Base-by-base conservation (phyloP, 2,888 invertebrate species). In the Lingula anatina region DNA sequence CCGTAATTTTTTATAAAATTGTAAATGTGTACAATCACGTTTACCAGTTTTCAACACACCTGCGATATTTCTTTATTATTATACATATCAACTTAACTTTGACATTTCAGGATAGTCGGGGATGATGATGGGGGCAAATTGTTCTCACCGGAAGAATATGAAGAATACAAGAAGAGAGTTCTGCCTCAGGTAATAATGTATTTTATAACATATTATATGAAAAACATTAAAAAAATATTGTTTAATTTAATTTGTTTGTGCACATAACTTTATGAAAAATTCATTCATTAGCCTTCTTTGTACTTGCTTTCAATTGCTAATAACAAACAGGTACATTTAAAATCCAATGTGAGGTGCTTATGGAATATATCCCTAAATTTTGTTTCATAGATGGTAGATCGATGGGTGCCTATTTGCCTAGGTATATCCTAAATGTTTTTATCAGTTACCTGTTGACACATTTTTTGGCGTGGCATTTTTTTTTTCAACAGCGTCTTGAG, bases 121-220 rank as follows among this genome's bases (percentile, higher is more conserved):
- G 71, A 71, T 48, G 74, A 74, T 59, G 74, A 74, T 55, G 66
- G 64, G 1, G 73, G 72, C 3, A 57, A 54, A n/a, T 24, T 67
- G 50, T 69, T 73, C 46, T 67, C 71, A 9, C 71, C 71, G 1
- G 68, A 71, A 41, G 64, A 74, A 47, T 74, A 62, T 59, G 73
- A 73, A 48, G 67, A 56, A 5, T 74, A 74, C 55, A 73, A 74
- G 56, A 68, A 66, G 49, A 64, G 65, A 55, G 70, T 74, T 24
- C 46, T 73, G 5, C 71, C 73, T 0, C 59, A 62, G 65, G 70
- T 71, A 52, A 39, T 31, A 44, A 20, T 28, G 49, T 46, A 20
- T 31, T 12, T 31, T 31, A 15, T 12, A 15, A 31, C 9, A 15
- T 31, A 31, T 46, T 45, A n/a, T n/a, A n/a, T n/a, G n/a, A n/a